Percentiles rank a stretch among this genome's conserved stretches.
These are phyloP conservation scores for Anthophora plumipes DNA, from an alignment of 2,888 invertebrate genomes.

Conservation along the genomic window DNA sequence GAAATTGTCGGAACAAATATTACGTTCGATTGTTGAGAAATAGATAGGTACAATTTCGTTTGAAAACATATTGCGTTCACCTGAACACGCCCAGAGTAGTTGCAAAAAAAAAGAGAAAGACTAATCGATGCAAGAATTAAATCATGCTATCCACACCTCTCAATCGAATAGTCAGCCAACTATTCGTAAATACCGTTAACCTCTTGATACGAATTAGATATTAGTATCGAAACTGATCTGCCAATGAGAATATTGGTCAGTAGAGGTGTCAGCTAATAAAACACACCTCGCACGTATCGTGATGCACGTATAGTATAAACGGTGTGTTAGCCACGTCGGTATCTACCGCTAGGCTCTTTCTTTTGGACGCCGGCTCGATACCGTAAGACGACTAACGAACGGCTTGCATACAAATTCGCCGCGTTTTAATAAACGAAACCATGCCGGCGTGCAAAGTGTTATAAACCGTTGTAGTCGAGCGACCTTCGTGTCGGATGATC, in stretches of 20 bases:
- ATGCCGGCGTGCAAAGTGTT: conserved; percentile 21
- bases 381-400: conserved; percentile 61
- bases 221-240: conserved; percentile 16
- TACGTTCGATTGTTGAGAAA: too few relatives aligned
- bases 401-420: conserved; percentile 66
- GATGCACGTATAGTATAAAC: conserved; percentile 42
- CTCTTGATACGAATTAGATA: conserved; percentile 18
- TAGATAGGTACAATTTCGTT: too few relatives aligned
- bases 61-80: not conserved
- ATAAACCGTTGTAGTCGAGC: conserved; percentile 25
- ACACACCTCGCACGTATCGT: conserved; percentile 60
- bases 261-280: conserved; percentile 38
- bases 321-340: conserved; percentile 49
- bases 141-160: not conserved
- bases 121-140: not conserved
- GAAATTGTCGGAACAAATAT: too few relatives aligned
- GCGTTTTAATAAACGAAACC: conserved; percentile 49
- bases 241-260: conserved; percentile 53
- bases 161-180: not conserved
- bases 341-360: conserved; percentile 74
- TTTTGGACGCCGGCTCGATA: conserved; percentile 64
- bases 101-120: too few relatives aligned
- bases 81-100: too few relatives aligned
- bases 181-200: conserved; percentile 40
- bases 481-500: conserved; percentile 1